Base-by-base conservation (phyloP, 2,113 vertebrate species). In the Paraplagusia blochii region DNA sequence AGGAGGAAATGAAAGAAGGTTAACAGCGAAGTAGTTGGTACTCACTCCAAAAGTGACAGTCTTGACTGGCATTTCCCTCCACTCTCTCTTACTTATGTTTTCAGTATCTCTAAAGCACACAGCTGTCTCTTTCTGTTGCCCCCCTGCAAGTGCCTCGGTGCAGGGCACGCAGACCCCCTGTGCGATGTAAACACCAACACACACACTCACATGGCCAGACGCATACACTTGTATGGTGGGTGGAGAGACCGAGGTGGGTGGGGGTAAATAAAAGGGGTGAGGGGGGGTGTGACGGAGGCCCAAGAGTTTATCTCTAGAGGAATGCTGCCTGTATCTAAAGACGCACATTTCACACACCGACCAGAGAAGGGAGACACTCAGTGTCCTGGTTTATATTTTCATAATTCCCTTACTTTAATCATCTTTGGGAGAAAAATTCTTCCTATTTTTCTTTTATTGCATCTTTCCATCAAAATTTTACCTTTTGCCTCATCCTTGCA, bases 11-110 rank as follows among this genome's bases (percentile, higher is more conserved):
- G 8, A 9, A 44, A 1, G 15, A 17, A 17, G 22, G 54, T 62
- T 65, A 69, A 59, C 46, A 59, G 65, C 50, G 72, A 58, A 78
- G 70, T 66, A 68, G 60, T 53, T 72, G 53, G 76, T 90, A 92
- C 90, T 92, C 86, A 92, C 90, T 88, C 88, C 82, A 81, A 82
- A 88, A 65, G 81, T 80, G 81, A 83, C 63, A 74, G 72, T 88
- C 81, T 86, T 85, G 83, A 80, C 87, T 80, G 90, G 90, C 91
- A 91, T 91, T 82, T 72, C 84, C 80, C 83, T 80, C 75, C 80
- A 69, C 77, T 76, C 63, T 64, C 67, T 53, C 66, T 71, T 67
- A 75, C 79, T 66, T 69, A 74, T 14, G 62, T 72, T 77, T 70
- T 76, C 62, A 60, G 72, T 79, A 75, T 68, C 60, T 72, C 76